phyloP scores from a whole-genome alignment of 2,113 vertebrate species.

The Muntiacus muntjak region DNA sequence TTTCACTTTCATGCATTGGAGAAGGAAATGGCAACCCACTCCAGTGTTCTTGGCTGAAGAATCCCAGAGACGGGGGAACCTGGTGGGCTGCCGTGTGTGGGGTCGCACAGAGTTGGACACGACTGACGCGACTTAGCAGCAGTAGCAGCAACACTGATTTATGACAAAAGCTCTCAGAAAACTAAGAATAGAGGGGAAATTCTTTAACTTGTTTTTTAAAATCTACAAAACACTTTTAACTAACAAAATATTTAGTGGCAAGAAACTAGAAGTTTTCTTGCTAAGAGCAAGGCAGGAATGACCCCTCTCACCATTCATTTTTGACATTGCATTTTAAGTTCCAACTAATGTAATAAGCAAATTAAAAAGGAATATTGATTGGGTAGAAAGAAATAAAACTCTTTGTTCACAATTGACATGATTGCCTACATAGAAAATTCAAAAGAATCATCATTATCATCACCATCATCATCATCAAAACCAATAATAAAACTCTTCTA shows the following conservation, averaged over 20 bases:
- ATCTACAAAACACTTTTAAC: background rate
- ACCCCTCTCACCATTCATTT: background rate
- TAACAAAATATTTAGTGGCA: background rate
- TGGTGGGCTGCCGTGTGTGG: too few relatives aligned
- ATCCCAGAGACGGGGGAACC: too few relatives aligned
- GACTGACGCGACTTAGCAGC: too few relatives aligned
- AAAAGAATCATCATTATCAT: background rate
- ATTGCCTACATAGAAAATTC: background rate
- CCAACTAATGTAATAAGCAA: background rate
- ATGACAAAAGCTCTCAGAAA: background rate
- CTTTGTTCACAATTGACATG: background rate
- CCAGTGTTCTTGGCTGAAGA: too few relatives aligned
- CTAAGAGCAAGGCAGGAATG: background rate
- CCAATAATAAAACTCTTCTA: background rate
- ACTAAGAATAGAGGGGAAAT: background rate
- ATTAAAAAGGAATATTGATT: background rate
- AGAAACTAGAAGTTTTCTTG: background rate
- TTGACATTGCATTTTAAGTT: background rate
- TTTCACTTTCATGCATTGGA: too few relatives aligned
- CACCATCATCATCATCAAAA: background rate
- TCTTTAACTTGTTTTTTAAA: background rate
- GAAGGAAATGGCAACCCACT: too few relatives aligned
- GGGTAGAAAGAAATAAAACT: background rate
- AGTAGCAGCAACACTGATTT: background rate
- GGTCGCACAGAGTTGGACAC: too few relatives aligned